Base-by-base conservation (phyloP, 2,888 invertebrate genomes). In the Drosophila lutescens region DNA sequence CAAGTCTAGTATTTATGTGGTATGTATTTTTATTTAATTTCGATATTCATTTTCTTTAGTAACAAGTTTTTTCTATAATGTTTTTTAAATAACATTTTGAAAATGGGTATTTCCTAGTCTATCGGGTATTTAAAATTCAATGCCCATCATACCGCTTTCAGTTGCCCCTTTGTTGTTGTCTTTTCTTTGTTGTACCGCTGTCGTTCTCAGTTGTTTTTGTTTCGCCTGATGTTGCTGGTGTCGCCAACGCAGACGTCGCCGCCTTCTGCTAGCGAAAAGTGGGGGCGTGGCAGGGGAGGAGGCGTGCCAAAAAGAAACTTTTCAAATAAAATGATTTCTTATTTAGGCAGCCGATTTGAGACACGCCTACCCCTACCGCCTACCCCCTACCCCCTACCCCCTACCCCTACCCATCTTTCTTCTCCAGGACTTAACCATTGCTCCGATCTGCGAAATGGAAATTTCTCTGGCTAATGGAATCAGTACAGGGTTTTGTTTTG, bases 291-390 rank as follows among this genome's bases (percentile, higher is more conserved):
- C 15, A 30, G 15, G 5, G 8, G 23, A 44, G 26, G 46, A 30
- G 69, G 53, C 44, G 47, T 49, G 69, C 46, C 44, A 59, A 44
- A 61, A 61, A 57, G 66, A 73, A 85, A 87, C 70, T 86, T 86
- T 86, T 80, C 76, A 86, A 85, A 86, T 86, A 85, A 86, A 85
- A 87, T 79, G 79, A 79, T 85, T 87, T 87, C 79, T 83, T 87
- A 77, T 72, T 85, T 85, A 83, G 76, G 80, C 79, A 79, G 71
- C 69, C 81, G 77, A 68, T 79, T 76, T 51, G 49, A 44, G 60
- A 15, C 30, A 60, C 60, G 63, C 50, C 60, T 13, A 20, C 26
- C 49, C n/a, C 15, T 10, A 9, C 34, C 26, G 5, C 26, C 5
- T 20, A 20, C 26, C 26, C 26, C 26, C 4, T 26, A 6, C 26